Conservation (phyloP, 2,113 vertebrate genomes). For the Malurus elegans region DNA sequence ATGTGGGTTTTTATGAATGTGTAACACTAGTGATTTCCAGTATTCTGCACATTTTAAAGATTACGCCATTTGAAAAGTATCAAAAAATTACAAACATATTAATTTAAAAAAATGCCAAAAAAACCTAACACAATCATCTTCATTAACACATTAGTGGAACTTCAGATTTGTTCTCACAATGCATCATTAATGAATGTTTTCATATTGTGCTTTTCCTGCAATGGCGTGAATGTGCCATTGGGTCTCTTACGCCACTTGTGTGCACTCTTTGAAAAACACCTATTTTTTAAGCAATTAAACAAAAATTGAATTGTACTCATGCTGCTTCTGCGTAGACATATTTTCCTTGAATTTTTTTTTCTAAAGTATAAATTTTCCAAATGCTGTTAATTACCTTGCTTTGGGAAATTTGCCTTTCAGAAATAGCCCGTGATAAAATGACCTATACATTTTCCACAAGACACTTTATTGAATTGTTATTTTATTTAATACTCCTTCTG, state of each 20-base stretch:
- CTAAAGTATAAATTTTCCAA: background rate
- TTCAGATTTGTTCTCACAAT: background rate
- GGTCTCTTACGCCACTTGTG: background rate
- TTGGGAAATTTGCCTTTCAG: background rate
- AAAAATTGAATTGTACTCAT: background rate
- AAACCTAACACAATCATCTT: rapidly evolving
- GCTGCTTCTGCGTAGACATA: background rate
- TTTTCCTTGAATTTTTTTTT: background rate
- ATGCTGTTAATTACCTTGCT: background rate
- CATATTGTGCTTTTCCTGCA: background rate
- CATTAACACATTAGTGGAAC: background rate
- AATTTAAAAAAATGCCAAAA: background rate
- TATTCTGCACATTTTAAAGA: background rate
- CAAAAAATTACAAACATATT: background rate
- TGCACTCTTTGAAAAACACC: background rate
- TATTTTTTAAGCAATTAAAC: background rate
- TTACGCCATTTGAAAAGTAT: rapidly evolving
- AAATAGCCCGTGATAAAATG: background rate
- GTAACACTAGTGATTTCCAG: background rate
- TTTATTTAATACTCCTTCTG: background rate
- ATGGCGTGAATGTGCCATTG: background rate
- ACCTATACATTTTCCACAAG: background rate
- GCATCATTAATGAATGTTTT: background rate
- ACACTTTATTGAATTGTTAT: background rate
- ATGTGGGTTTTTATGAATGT: background rate